phyloP scores from a whole-genome alignment of 2,888 invertebrate species.

The Apotomis capreana region DNA sequence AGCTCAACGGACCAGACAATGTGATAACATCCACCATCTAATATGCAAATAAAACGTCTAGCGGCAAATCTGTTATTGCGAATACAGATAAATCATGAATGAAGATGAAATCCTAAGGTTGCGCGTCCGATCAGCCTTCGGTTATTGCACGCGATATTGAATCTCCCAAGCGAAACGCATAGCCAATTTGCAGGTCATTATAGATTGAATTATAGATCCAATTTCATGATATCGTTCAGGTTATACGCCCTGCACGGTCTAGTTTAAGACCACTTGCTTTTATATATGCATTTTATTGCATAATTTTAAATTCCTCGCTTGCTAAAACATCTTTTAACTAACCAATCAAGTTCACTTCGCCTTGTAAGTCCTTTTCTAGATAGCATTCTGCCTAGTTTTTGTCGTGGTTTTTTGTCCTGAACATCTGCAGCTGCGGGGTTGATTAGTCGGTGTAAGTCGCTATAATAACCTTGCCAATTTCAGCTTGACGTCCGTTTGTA shows the following conservation, averaged over 20 bases:
- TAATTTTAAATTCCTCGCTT: neutral
- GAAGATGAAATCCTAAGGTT: conserved; percentile 51
- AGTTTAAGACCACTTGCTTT: conserved; percentile 8
- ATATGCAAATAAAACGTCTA: conserved; percentile 58
- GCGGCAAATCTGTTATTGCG: conserved; percentile 67
- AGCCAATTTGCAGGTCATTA: conserved; percentile 67
- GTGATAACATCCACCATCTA: conserved; percentile 50
- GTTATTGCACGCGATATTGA: conserved; percentile 64
- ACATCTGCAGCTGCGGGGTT: conserved; percentile 63
- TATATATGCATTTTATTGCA: conserved; percentile 7
- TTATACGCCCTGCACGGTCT: conserved; percentile 5
- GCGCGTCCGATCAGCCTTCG: conserved; percentile 63
- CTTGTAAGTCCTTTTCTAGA: conserved; percentile 46
- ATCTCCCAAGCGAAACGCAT: conserved; percentile 63
- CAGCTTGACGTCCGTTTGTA: conserved; percentile 51
- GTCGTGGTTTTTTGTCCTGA: conserved; percentile 55
- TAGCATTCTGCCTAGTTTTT: conserved; percentile 46
- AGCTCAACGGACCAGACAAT: conserved; percentile 57
- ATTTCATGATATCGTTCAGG: conserved; percentile 19
- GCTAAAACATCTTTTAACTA: conserved; percentile 4
- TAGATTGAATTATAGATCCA: conserved; percentile 53
- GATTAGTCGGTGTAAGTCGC: conserved; percentile 60
- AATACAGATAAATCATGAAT: conserved; percentile 49
- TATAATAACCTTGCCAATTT: conserved; percentile 63
- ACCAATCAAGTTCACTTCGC: conserved; percentile 14